A percentile compares a stretch with the other conserved stretches of the same genome.
Evolutionary conservation across 23 tunicate genomes (phyloP).

Genomic region (Halocynthia aurantium): DNA sequence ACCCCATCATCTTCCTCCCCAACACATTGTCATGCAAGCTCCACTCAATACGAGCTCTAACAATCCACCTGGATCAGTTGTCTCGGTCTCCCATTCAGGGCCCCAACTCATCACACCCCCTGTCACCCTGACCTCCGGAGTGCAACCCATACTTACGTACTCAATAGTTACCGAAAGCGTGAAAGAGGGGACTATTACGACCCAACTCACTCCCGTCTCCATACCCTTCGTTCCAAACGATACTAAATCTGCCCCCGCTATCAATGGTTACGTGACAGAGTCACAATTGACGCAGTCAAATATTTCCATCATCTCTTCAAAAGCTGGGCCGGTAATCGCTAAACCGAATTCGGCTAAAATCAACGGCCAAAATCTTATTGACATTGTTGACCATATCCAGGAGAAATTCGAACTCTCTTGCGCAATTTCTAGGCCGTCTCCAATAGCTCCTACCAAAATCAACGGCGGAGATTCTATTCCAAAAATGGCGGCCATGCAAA

Average conservation of each 20-base stretch:
- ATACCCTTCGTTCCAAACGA: not conserved
- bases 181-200: not conserved
- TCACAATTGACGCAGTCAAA: not conserved
- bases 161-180: slow-evolving; percentile 31
- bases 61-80: not conserved
- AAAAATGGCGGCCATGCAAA: not conserved
- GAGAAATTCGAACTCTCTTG: too few relatives aligned
- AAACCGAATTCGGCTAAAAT: not conserved
- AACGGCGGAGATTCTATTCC: not conserved
- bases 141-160: slow-evolving; percentile 73
- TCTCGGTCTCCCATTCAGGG: not conserved
- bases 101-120: slow-evolving; percentile 24
- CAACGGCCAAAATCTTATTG: not conserved
- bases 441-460: not conserved
- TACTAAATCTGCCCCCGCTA: not conserved
- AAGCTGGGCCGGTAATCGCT: not conserved
- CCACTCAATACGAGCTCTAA: slow-evolving; percentile 1
- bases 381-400: not conserved
- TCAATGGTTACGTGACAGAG: not conserved
- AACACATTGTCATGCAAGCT: not conserved
- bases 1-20: slow-evolving; percentile 2
- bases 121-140: slow-evolving; percentile 30
- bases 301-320: not conserved
- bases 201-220: slow-evolving; percentile 8
- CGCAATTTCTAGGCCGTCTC: too few relatives aligned